Conservation (phyloP, 2,113 vertebrate species). For the Pterocles burchelli region DNA sequence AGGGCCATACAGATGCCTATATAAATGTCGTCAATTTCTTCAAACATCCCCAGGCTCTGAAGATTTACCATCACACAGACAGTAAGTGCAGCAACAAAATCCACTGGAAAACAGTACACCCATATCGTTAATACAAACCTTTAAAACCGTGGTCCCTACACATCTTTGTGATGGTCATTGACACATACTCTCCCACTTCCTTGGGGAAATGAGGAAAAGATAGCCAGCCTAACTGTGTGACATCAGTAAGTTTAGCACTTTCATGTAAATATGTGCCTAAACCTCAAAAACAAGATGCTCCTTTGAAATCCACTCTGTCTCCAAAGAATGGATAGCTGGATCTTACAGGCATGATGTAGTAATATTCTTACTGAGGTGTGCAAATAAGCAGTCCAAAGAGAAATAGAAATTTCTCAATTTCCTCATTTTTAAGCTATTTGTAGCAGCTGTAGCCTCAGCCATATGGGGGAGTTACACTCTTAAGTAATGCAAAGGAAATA, state of each 20-base stretch:
- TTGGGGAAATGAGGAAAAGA: background rate
- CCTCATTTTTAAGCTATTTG: constrained; percentile 15
- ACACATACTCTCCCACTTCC: background rate
- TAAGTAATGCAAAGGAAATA: constrained; percentile 36
- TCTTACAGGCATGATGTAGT: background rate
- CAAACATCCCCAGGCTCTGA: background rate
- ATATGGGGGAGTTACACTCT: background rate
- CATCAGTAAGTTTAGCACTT: background rate
- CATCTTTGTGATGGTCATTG: background rate
- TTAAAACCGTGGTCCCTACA: background rate
- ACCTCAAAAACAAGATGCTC: background rate
- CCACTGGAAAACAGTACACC: background rate
- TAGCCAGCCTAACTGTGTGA: background rate
- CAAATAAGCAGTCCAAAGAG: background rate
- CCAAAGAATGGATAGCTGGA: background rate
- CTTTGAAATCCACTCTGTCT: background rate
- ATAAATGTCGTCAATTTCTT: background rate
- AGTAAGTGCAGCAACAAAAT: background rate
- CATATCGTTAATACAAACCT: background rate
- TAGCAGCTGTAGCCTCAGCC: constrained; percentile 14
- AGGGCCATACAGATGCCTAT: background rate
- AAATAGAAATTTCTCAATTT: background rate
- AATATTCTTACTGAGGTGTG: background rate
- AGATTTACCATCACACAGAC: background rate
- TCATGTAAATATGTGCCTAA: background rate